phyloP scores from a whole-genome alignment of 2,888 invertebrate genomes.

The Harpalus rubripes region DNA sequence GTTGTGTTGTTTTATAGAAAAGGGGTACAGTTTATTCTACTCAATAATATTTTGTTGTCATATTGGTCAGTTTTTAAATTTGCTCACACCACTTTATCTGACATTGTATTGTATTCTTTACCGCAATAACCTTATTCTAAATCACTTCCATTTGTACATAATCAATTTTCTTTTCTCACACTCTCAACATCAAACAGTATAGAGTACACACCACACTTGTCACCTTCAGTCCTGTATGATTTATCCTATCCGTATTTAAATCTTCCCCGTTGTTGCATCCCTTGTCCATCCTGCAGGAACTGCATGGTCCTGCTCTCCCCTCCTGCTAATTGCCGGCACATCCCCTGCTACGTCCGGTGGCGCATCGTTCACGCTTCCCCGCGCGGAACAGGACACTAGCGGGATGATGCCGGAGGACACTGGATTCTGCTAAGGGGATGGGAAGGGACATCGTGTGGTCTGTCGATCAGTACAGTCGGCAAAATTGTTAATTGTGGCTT shows the following conservation, averaged over 20 bases:
- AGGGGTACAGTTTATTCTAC: too few relatives aligned
- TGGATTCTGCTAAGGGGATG: not conserved
- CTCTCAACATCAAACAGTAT: not conserved
- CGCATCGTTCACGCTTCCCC: conserved; percentile 40
- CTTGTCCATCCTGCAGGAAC: not conserved
- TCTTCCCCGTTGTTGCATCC: not conserved
- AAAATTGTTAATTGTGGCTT: not conserved
- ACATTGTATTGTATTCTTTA: too few relatives aligned
- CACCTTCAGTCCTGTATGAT: not conserved
- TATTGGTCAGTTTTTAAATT: too few relatives aligned
- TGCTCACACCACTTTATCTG: too few relatives aligned
- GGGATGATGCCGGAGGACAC: not conserved
- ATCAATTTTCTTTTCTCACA: too few relatives aligned
- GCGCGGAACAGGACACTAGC: conserved; percentile 24
- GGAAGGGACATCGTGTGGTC: not conserved
- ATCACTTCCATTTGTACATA: not conserved
- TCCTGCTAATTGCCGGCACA: conserved; percentile 32
- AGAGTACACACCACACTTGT: not conserved
- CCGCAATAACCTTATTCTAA: too few relatives aligned
- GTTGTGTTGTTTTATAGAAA: too few relatives aligned
- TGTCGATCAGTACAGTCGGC: not conserved
- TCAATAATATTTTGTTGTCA: too few relatives aligned
- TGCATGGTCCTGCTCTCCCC: conserved; percentile 2
- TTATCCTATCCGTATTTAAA: conserved; percentile 6
- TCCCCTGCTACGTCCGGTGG: conserved; percentile 32